Percentiles rank a stretch among this genome's conserved stretches.
Evolutionary conservation across 92 coral and sea anemone species (phyloP).

Genomic region (Palythoa caribaeorum): DNA sequence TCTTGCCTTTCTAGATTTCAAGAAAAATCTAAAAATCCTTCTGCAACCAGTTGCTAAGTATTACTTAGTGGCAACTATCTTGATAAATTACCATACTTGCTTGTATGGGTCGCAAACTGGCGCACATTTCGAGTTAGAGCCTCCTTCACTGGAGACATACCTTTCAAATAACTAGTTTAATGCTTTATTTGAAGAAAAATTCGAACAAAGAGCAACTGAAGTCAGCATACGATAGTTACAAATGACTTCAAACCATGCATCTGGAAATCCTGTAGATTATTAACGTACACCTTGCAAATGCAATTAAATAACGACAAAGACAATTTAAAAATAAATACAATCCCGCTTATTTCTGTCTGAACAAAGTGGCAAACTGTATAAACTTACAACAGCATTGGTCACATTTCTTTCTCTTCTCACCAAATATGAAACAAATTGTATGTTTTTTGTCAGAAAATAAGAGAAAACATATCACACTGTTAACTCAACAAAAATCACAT

Average conservation of each 20-base stretch:
- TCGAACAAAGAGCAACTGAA: too few relatives aligned
- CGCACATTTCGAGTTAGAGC: slow-evolving; percentile 59
- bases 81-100: too few relatives aligned
- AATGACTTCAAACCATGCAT: too few relatives aligned
- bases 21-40: too few relatives aligned
- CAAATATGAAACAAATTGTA: slow-evolving; percentile 8
- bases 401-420: slow-evolving; percentile 18
- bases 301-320: slow-evolving; percentile 8
- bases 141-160: slow-evolving; percentile 55
- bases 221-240: too few relatives aligned
- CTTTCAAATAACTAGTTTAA: too few relatives aligned
- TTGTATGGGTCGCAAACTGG: too few relatives aligned
- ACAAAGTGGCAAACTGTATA: slow-evolving; percentile 7
- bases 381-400: slow-evolving; percentile 9
- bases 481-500: neutral
- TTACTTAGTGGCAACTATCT: too few relatives aligned
- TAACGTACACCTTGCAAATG: slow-evolving; percentile 5
- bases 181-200: too few relatives aligned
- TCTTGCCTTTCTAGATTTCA: too few relatives aligned
- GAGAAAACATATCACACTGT: neutral
- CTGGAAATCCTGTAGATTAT: neutral
- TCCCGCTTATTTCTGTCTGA: slow-evolving; percentile 2
- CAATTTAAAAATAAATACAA: slow-evolving; percentile 2
- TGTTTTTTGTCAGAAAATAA: neutral
- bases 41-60: too few relatives aligned